Percentiles rank a stretch among this genome's conserved stretches.
phyloP scores from a whole-genome alignment of 2,113 vertebrate genomes.

The Chloropsis hardwickii region DNA sequence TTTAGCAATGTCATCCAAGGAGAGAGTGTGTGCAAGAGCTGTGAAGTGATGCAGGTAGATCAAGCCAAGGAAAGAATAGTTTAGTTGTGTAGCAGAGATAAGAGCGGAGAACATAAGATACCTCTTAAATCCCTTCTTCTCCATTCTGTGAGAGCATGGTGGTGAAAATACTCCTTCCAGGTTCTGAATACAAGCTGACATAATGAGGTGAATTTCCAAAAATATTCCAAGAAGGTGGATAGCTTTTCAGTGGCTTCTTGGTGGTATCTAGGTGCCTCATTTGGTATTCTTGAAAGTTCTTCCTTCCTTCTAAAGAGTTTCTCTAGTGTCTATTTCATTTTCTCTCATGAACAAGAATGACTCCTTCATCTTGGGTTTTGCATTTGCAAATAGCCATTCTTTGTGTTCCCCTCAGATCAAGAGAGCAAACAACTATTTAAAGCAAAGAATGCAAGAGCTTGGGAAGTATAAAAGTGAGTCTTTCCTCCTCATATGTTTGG shows the following conservation, averaged over 20 bases:
- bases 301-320: not conserved
- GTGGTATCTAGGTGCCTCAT: not conserved
- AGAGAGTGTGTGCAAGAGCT: not conserved
- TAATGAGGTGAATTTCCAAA: slow-evolving; percentile 12
- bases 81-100: not conserved
- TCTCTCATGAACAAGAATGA: not conserved
- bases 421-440: not conserved
- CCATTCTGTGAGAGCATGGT: not conserved
- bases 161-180: not conserved
- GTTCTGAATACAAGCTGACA: not conserved
- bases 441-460: not conserved
- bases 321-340: not conserved
- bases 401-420: not conserved
- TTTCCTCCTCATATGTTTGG: not conserved
- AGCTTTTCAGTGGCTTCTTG: not conserved
- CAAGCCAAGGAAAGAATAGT: not conserved
- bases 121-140: not conserved
- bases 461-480: not conserved
- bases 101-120: fast-evolving
- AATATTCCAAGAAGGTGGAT: not conserved
- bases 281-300: not conserved
- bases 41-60: not conserved
- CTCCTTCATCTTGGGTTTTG: not conserved
- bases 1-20: not conserved
- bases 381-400: not conserved